Evolutionary conservation across 2,113 vertebrate genomes (phyloP), one percentile per base, ranked within the genome.

Genomic region (Protobothrops mucrosquamatus): DNA sequence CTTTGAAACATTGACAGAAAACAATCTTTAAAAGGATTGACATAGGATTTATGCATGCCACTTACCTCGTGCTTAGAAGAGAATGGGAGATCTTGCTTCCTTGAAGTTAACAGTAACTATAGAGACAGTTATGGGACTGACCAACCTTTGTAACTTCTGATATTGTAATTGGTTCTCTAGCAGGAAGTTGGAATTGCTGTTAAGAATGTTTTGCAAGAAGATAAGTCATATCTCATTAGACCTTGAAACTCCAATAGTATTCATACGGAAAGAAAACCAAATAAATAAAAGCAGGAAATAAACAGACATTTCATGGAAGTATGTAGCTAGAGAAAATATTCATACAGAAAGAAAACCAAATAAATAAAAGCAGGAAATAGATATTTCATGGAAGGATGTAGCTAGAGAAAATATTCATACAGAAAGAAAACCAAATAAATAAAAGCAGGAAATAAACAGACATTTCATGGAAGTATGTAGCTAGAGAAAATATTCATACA

Each of bases 181-280:
- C 85, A 93, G 92, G 92, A 93, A 90, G 88, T 93, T 81, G n/a
- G 6, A 81, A 22, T 3, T 81, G 18, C 34, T n/a, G 15, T 39
- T 43, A 56, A 39, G 14, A 61, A 34, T 86, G 4, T 89, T 57
- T 89, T n/a, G 64, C n/a, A 89, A 92, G 15, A 56, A 55, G 12
- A 85, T 43, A 89, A 56, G 34, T 85, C 7, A 81, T 26, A 29
- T 46, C 23, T n/a, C 29, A 46, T 26, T 85, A 46, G 43, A 46
- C 23, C 26, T 1, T 9, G 52, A n/a, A 9, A 34, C 1, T 15
- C 12, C 4, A 52, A 52, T 18, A 22, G 24, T 39, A 39, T 88
- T 92, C 46, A 39, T 52, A 48, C 0, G 5, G 46, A 43, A 61
- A 22, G 29, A 15, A 85, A 48, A 85, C 6, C 26, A 15, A 46